Percentiles rank a stretch among this genome's conserved stretches.
Evolutionary conservation across 1,140 invertebrate species (phyloP).

Genomic region (Whitmania pigra): DNA sequence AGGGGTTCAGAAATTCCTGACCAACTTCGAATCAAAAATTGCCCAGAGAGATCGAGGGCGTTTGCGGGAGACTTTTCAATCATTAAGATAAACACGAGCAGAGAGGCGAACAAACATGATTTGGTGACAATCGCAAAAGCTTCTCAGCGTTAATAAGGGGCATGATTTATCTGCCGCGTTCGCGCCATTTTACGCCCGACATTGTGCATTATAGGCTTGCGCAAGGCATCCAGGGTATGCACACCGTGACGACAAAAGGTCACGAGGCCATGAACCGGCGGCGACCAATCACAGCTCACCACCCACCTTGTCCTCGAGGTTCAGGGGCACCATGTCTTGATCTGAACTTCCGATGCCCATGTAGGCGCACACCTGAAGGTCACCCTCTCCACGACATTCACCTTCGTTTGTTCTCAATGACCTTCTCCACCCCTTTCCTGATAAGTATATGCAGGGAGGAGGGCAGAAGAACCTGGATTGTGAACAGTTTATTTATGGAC

Average conservation of each 20-base stretch:
- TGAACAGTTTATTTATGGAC: not conserved
- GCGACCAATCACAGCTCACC: constrained; percentile 1
- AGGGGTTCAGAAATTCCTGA: no score
- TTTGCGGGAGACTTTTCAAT: not conserved
- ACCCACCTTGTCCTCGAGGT: constrained; percentile 65
- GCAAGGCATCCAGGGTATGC: no score
- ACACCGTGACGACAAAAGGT: not conserved
- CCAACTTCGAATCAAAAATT: no score
- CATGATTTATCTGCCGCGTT: no score
- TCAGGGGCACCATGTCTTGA: constrained; percentile 96
- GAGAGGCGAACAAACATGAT: no score
- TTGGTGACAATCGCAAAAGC: no score
- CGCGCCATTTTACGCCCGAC: no score
- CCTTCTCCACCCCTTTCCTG: constrained; percentile 89
- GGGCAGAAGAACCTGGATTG: constrained; percentile 79
- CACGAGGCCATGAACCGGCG: not conserved
- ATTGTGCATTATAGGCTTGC: no score
- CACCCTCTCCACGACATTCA: constrained; percentile 34
- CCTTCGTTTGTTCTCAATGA: constrained; percentile 55
- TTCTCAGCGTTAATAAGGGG: no score
- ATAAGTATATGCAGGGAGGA: constrained; percentile 94
- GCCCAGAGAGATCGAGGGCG: not conserved
- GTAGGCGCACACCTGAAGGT: constrained; percentile 76
- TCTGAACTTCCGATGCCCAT: constrained; percentile 97
- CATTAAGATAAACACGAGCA: no score